A percentile compares a stretch with the other conserved stretches of the same genome.
phyloP scores from a whole-genome alignment of 2,113 vertebrate genomes.

The Stictonetta naevosa region DNA sequence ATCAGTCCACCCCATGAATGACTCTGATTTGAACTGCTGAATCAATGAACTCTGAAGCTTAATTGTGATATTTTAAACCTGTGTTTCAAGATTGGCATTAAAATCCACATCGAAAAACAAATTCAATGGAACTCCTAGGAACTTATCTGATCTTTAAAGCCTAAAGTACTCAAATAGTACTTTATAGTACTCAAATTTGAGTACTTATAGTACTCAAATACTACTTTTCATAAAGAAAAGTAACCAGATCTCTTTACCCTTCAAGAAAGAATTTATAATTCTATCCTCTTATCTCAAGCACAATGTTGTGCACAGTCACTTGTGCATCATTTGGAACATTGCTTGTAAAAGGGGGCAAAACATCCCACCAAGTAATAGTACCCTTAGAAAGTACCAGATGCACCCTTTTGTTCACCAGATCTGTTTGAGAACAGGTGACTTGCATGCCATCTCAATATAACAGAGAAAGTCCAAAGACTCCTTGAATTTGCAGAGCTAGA shows the following conservation, averaged over 20 bases:
- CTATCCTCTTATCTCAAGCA: not conserved
- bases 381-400: not conserved
- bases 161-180: not conserved
- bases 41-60: not conserved
- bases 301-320: not conserved
- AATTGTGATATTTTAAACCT: not conserved
- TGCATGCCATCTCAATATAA: not conserved
- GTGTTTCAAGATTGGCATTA: not conserved
- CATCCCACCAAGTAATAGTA: not conserved
- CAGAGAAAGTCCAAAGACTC: not conserved
- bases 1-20: rapidly evolving
- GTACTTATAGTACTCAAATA: not conserved
- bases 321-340: not conserved
- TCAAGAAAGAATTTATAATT: not conserved
- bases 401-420: not conserved
- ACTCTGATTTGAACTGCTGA: not conserved
- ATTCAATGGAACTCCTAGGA: not conserved
- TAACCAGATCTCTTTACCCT: not conserved
- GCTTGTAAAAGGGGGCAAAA: not conserved
- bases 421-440: not conserved
- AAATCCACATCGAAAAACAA: not conserved
- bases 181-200: not conserved
- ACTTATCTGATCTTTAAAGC: not conserved
- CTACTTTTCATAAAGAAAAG: not conserved
- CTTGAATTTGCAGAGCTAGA: not conserved